Percentiles rank a stretch among this genome's conserved stretches.
Conservation (phyloP, 2,888 invertebrate species). For the Phortica magna region DNA sequence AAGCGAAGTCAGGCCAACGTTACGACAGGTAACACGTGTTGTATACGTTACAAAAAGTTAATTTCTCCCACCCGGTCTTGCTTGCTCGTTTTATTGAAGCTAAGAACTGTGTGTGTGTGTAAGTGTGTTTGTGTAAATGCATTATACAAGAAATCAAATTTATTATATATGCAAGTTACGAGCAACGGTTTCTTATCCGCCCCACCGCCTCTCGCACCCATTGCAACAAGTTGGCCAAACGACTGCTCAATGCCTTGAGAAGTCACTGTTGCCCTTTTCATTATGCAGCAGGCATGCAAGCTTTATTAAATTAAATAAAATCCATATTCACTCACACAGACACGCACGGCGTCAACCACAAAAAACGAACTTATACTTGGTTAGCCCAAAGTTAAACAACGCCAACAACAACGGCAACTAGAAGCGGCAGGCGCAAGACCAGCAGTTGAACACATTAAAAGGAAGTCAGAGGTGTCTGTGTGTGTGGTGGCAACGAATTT, state of each 20-base stretch:
- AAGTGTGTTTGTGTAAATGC: background rate
- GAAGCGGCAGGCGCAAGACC: background rate
- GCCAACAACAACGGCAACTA: slow-evolving; percentile 37
- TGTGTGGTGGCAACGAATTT: background rate
- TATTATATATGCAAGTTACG: background rate
- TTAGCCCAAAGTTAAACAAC: slow-evolving; percentile 30
- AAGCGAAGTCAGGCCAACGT: background rate
- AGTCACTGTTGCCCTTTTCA: slow-evolving; percentile 2
- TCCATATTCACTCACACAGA: slow-evolving; percentile 18
- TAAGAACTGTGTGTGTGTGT: too few relatives aligned
- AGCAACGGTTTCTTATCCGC: too few relatives aligned
- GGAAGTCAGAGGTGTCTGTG: background rate
- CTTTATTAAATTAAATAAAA: slow-evolving; percentile 31
- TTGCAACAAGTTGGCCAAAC: background rate
- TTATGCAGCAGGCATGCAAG: slow-evolving; percentile 20
- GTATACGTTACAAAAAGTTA: slow-evolving; percentile 20
- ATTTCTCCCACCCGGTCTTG: background rate
- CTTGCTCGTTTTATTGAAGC: too few relatives aligned
- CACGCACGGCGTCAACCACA: background rate
- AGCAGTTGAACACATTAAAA: background rate
- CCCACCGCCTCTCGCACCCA: background rate
- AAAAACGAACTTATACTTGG: background rate
- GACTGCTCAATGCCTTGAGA: background rate
- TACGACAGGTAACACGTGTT: slow-evolving; percentile 13
- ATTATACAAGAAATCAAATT: background rate